These are phyloP conservation scores for Zelleria hepariella DNA, from an alignment of 2,888 invertebrate genomes.

Conservation along the genomic window DNA sequence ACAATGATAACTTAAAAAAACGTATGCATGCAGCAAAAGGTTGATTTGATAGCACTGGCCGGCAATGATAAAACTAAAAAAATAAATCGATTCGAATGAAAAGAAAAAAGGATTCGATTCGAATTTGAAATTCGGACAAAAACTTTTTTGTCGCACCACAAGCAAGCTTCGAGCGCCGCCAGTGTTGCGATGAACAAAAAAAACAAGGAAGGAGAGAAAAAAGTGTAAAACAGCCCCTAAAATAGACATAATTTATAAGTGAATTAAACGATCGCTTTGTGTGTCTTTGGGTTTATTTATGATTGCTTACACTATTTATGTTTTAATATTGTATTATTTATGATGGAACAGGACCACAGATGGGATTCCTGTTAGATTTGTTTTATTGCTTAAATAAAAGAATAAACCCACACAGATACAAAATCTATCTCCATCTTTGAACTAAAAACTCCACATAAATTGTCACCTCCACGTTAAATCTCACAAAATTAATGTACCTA, in stretches of 20 bases:
- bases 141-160: conserved; percentile 53
- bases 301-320: conserved; percentile 70
- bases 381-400: background rate
- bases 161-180: conserved; percentile 64
- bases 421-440: background rate
- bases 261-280: conserved; percentile 62
- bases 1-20: background rate
- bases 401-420: background rate
- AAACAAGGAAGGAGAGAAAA: conserved; percentile 35
- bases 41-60: conserved; percentile 44
- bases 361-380: background rate
- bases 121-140: conserved; percentile 49
- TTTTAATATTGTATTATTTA: conserved; percentile 67
- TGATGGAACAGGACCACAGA: conserved; percentile 16
- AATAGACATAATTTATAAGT: conserved; percentile 64
- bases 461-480: background rate
- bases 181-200: conserved; percentile 45
- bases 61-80: conserved; percentile 18
- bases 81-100: conserved; percentile 19
- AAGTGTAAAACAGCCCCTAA: conserved; percentile 63
- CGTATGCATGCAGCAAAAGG: conserved; percentile 26
- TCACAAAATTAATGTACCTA: background rate
- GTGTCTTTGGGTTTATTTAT: conserved; percentile 65
- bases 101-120: conserved; percentile 25
- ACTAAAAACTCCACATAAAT: background rate